Base-by-base conservation (phyloP, 2,113 vertebrate genomes). In the Xenopus borealis region DNA sequence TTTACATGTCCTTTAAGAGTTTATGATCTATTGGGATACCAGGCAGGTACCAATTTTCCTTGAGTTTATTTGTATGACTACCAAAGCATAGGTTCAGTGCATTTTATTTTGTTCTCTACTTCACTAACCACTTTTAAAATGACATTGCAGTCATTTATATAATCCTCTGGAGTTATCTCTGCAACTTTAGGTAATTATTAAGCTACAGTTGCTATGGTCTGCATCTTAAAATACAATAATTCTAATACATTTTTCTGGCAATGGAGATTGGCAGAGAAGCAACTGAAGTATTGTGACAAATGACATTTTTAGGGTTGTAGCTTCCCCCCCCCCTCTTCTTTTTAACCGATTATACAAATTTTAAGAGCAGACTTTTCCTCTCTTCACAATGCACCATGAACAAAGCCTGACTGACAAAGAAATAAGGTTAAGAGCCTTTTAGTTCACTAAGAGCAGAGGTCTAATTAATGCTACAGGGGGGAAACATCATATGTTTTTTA, bases 391-490 rank as follows among this genome's bases (percentile, higher is more conserved):
- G 18, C 14, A 55, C 9, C 45, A 63, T 17, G 4, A 79, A 10
- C 53, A 64, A 71, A 81, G 44, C 12, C 62, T 76, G 45, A 67
- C 76, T 63, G 72, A 45, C 59, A 68, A 59, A 55, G 46, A 40
- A 66, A 69, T 50, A 63, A 78, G 47, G 18, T 72, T 72, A 73
- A 78, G 59, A 47, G 14, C 52, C 81, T 82, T 62, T 71, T 71
- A 66, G 53, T 75, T 50, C 57, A 73, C 23, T 47, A 75, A 71
- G 78, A 79, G n/a, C 76, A 55, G 72, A 80, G 74, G 79, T 66
- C 81, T 79, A 82, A 82, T 81, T 83, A 79, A 66, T 75, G 30
- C 69, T 71, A 67, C 46, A n/a, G 52, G 62, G 30, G 18, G 11
- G 67, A 66, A 18, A 66, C 46, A 64, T 69, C 23, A 68, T 71